These are phyloP conservation scores for Erythrocebus patas DNA, from an alignment of 2,113 vertebrate genomes.

Conservation along the genomic window DNA sequence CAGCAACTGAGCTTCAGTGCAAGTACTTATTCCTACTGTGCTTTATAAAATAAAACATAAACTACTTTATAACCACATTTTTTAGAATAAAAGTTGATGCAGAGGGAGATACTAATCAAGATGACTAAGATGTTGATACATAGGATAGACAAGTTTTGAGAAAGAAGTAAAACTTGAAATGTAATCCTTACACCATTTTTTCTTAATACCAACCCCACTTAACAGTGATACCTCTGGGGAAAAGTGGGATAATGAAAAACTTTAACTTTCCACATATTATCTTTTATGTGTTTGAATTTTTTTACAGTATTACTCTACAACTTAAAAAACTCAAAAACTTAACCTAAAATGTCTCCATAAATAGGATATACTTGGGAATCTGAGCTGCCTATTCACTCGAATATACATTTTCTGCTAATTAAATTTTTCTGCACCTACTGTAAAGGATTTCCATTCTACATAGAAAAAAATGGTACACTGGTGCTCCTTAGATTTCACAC, in stretches of 20 bases:
- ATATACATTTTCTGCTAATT: neutral
- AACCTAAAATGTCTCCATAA: neutral
- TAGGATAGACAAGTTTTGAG: neutral
- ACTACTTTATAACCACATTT: neutral
- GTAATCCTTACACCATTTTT: neutral
- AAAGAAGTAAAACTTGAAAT: neutral
- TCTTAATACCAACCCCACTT: neutral
- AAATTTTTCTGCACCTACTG: neutral
- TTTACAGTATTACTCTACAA: neutral
- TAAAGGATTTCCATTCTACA: neutral
- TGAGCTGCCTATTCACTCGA: neutral
- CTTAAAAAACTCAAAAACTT: neutral
- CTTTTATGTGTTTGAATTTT: neutral
- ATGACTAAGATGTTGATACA: neutral
- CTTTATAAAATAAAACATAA: neutral
- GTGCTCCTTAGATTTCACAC: neutral
- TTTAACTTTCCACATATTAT: neutral
- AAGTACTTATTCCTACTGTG: neutral
- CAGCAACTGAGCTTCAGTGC: neutral
- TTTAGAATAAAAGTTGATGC: neutral
- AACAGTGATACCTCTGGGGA: neutral
- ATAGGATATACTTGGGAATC: neutral
- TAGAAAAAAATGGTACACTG: neutral
- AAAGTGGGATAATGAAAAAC: neutral
- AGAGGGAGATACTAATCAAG: neutral